These are phyloP conservation scores for Aspidoscelis tigris DNA, from an alignment of 2,113 vertebrate species.

Conservation along the genomic window DNA sequence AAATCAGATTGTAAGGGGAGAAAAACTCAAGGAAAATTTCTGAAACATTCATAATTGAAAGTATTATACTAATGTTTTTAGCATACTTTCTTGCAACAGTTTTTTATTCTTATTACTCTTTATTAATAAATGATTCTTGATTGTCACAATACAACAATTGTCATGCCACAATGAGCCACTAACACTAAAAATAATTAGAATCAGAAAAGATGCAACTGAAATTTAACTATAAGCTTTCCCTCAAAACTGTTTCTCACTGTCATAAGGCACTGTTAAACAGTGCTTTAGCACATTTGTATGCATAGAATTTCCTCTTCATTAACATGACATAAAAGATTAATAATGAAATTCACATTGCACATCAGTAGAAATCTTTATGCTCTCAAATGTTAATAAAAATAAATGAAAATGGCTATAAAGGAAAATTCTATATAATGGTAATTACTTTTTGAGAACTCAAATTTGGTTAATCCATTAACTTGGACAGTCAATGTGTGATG, in stretches of 20 bases:
- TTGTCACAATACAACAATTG: neutral
- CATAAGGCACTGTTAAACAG: neutral
- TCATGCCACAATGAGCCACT: neutral
- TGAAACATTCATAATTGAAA: neutral
- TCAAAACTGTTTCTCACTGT: neutral
- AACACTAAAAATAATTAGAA: constrained; percentile 29
- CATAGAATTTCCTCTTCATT: constrained; percentile 19
- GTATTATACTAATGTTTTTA: neutral
- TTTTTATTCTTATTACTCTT: neutral
- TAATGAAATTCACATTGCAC: neutral
- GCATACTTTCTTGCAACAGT: neutral
- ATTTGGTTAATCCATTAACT: constrained; percentile 13
- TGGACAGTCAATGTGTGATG: neutral
- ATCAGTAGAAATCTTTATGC: constrained; percentile 17
- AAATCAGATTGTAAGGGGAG: constrained; percentile 3
- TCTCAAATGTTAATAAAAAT: constrained; percentile 14
- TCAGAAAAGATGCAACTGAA: neutral
- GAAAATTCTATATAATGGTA: neutral
- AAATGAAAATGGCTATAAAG: constrained; percentile 13
- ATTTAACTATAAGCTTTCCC: constrained; percentile 7
- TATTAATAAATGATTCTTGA: neutral
- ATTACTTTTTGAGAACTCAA: constrained; percentile 6
- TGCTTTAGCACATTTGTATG: neutral
- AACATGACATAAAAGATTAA: constrained; percentile 13
- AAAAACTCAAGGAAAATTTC: neutral